Conservation (phyloP, 92 coral and sea anemone genomes). For the Porites rus region DNA sequence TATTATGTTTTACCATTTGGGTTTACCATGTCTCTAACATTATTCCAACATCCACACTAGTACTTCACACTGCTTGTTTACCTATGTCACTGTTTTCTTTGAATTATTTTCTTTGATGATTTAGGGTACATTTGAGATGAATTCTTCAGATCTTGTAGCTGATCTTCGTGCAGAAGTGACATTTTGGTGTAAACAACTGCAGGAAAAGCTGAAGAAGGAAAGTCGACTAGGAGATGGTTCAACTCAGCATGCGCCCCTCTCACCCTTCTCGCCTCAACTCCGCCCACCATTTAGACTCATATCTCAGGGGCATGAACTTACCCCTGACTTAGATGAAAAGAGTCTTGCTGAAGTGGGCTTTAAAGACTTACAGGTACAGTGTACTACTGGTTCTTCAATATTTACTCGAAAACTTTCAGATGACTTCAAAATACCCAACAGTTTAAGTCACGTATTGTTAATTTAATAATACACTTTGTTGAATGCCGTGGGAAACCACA, state of each 20-base stretch:
- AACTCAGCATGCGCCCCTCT: slow-evolving; percentile 76
- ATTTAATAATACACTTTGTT: too few species aligned
- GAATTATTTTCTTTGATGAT: not conserved
- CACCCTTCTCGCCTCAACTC: slow-evolving; percentile 90
- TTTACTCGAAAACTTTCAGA: too few species aligned
- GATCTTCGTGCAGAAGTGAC: slow-evolving; percentile 99
- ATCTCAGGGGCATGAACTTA: slow-evolving; percentile 97
- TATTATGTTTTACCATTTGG: not conserved
- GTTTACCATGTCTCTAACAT: not conserved
- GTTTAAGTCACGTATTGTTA: too few species aligned
- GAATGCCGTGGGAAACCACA: too few species aligned
- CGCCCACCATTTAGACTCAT: slow-evolving; percentile 97
- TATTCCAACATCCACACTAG: not conserved
- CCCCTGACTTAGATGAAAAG: slow-evolving; percentile 98
- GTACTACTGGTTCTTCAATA: not conserved
- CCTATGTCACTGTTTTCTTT: not conserved
- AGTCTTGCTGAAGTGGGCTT: slow-evolving; percentile 97
- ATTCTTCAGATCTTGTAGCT: slow-evolving; percentile 94
- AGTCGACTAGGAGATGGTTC: slow-evolving; percentile 73
- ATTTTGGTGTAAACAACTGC: slow-evolving; percentile 94
- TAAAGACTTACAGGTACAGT: slow-evolving; percentile 91
- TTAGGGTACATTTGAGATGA: slow-evolving; percentile 98
- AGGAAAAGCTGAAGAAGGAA: slow-evolving; percentile 76
- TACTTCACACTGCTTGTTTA: not conserved
- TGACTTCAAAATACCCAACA: too few species aligned